Evolutionary conservation across 2,113 vertebrate species (phyloP).

Genomic region (Oreochromis tanganicae): DNA sequence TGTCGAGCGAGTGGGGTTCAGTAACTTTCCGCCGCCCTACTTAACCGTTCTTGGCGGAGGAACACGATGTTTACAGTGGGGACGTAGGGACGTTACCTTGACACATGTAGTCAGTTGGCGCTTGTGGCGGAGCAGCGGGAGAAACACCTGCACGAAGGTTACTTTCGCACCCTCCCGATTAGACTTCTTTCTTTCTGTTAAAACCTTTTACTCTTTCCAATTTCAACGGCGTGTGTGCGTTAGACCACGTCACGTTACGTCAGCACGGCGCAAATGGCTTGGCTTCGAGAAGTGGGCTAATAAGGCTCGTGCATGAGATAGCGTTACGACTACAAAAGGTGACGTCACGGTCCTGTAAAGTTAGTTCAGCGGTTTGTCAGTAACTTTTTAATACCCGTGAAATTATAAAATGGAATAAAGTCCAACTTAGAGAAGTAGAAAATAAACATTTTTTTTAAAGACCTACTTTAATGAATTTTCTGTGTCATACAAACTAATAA

Average conservation of each 20-base stretch:
- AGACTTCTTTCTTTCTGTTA: not conserved
- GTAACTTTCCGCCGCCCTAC: constrained; percentile 33
- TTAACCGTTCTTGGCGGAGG: constrained; percentile 48
- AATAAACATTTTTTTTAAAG: not conserved
- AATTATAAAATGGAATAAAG: not conserved
- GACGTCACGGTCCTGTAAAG: not conserved
- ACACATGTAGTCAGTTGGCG: constrained; percentile 1
- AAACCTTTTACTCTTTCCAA: not conserved
- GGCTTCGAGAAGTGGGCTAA: constrained; percentile 41
- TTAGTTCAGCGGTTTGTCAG: not conserved
- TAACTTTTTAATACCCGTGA: not conserved
- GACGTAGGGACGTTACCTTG: constrained; percentile 34
- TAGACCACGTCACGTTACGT: constrained; percentile 31
- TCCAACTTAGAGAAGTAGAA: not conserved
- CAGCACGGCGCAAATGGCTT: not conserved
- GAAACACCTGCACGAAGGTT: not conserved
- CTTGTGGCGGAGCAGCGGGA: not conserved
- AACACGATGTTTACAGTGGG: constrained; percentile 71
- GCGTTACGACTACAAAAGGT: not conserved
- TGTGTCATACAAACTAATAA: not conserved
- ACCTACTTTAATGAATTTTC: not conserved
- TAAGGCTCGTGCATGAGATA: not conserved
- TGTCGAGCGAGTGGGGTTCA: not conserved
- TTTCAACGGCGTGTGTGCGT: not conserved
- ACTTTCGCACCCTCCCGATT: not conserved